Base-by-base conservation (phyloP, 2,113 vertebrate genomes). In the Pseudorhombus dupliciocellatus region DNA sequence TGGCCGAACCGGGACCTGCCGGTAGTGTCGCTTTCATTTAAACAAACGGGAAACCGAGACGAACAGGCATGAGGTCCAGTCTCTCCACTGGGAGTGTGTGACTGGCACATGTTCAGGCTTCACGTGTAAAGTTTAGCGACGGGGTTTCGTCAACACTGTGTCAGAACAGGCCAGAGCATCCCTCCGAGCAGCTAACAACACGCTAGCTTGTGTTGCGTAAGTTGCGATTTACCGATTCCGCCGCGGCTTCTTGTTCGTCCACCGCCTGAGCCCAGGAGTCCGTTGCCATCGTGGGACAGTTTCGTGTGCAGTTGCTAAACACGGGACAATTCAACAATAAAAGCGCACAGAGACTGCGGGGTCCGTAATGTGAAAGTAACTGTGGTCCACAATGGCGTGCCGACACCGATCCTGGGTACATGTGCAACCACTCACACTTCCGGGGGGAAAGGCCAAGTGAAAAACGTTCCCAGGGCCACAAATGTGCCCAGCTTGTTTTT, bases 241-340 rank as follows among this genome's bases (percentile, higher is more conserved):
- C 96, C 21, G 96, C 96, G 1, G 96, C 95, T 85, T 98, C 97
- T 88, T 98, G 97, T 84, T 96, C 93, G 57, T 98, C 97, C 78
- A 98, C 96, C 11, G 97, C 96, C 87, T 95, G 88, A 6, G 97
- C 96, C 97, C 96, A 98, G 3, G 96, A 98, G 83, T 98, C 96
- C 42, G 97, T 95, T 67, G 97, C 94, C 97, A 98, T 97, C 26
- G 56, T 87, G 73, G 62, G 46, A 37, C 46, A 55, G 40, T 65
- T 62, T 55, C 4, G 70, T 62, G 48, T 62, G 64, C 61, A 2
- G 4, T 61, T 68, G 30, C 14, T 55, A 58, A 2, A 54, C 20
- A 25, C 18, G 1, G 7, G 10, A 34, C 34, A 70, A 76, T 26
- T 66, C 14, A 30, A 21, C 7, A 21, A n/a, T 15, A 15, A 25